Conservation (phyloP, 2,797 vertebrate species). For the Oreortyx pictus region DNA sequence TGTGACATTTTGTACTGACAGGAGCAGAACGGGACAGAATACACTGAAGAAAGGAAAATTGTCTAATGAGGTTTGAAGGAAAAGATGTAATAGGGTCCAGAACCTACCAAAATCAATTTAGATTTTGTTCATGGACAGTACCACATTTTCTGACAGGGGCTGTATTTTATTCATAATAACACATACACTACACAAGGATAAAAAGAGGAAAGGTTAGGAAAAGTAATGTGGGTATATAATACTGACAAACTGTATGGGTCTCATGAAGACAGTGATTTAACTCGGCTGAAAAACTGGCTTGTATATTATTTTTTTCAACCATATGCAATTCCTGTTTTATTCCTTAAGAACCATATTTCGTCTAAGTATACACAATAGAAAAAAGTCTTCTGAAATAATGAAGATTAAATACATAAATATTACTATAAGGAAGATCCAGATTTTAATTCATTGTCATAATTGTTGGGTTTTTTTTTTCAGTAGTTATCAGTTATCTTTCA, state of each 20-base stretch:
- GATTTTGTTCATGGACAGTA: fast-evolving
- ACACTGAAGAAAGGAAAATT: background rate
- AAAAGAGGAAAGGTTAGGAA: background rate
- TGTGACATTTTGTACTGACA: conserved; percentile 12
- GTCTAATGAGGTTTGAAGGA: conserved; percentile 19
- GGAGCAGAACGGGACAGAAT: background rate
- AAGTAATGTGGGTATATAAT: background rate
- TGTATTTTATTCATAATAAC: background rate
- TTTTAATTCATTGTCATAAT: background rate
- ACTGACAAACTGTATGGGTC: background rate
- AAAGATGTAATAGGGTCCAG: background rate
- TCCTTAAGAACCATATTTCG: background rate
- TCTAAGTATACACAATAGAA: background rate
- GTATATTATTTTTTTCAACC: background rate
- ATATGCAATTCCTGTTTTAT: background rate
- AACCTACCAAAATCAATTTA: background rate
- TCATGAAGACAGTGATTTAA: background rate
- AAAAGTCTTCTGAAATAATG: background rate
- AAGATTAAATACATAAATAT: conserved; percentile 10
- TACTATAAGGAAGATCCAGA: background rate
- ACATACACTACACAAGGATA: background rate
- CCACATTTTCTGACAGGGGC: background rate
- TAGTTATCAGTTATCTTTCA: conserved; percentile 6
- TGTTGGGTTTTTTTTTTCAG: background rate
- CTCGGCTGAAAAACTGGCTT: background rate